These are phyloP conservation scores for Ceyx cyanopectus DNA, from an alignment of 2,113 vertebrate genomes.

Conservation along the genomic window DNA sequence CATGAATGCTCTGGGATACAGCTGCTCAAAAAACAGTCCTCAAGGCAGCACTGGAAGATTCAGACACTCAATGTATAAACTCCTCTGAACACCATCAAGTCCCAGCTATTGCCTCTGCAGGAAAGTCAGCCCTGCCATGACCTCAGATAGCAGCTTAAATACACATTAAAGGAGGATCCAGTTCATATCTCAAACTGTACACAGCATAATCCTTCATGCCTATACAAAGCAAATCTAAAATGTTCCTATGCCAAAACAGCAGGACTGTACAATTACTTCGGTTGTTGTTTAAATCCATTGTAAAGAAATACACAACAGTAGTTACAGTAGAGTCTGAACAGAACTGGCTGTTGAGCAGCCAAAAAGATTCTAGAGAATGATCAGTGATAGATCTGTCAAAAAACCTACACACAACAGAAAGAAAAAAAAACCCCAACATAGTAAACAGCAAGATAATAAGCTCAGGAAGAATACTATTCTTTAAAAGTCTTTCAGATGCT, in stretches of 20 bases:
- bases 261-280: not conserved
- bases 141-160: not conserved
- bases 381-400: not conserved
- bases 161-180: not conserved
- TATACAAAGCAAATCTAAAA: not conserved
- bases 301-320: not conserved
- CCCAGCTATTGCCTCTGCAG: not conserved
- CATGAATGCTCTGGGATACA: not conserved
- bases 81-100: not conserved
- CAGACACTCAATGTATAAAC: not conserved
- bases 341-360: not conserved
- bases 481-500: constrained; percentile 31
- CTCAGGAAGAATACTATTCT: constrained; percentile 35
- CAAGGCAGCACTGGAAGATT: not conserved
- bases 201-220: not conserved
- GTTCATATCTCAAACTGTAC: not conserved
- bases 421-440: no score
- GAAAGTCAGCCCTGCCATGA: not conserved
- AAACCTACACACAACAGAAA: no score
- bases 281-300: not conserved
- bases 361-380: not conserved
- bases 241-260: not conserved
- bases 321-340: not conserved
- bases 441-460: constrained; percentile 69
- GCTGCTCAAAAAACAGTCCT: not conserved